Base-by-base conservation (phyloP, 1,140 invertebrate genomes). In the Holcopasites calliopsidis region DNA sequence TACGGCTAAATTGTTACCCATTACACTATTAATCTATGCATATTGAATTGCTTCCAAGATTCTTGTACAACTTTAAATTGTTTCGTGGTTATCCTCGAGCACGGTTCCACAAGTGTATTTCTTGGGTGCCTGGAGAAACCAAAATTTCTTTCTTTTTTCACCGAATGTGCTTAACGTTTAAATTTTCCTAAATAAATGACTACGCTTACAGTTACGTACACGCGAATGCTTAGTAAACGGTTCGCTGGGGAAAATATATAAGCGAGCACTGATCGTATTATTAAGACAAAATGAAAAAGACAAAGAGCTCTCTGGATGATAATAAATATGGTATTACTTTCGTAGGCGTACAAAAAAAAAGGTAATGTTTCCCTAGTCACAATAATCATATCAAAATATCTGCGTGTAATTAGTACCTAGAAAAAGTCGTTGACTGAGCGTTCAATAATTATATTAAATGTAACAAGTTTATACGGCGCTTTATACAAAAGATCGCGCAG, bases 1-100 rank as follows among this genome's bases (percentile, higher is more conserved):
- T 80, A 87, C 61, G 61, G 70, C 83, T 87, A 87, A 82, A 83
- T 84, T 85, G 83, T 81, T 82, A 85, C 74, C 77, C 81, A 84
- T 83, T 85, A 87, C 70, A 76, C 78, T 84, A 79, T 44, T 58
- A 83, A n/a, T n/a, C n/a, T 47, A 84, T 85, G 82, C 70, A 83
- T 76, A 49, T 72, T 50, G 35, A 54, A 58, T 57, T 68, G 60
- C 52, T 64, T 38, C 44, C 66, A n/a, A 23, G 38, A 38, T 42
- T 35, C 65, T 71, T 55, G 50, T 61, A 61, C 50, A 49, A 72
- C 4, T 65, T 35, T 64, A 55, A 16, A 65, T 65, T 58, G 38
- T 58, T 57, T 38, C 50, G 3, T 26, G n/a, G 23, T 68, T 78
- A 47, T 13, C 6, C 55, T 66, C 18, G 44, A 44, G 18, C 16